Conservation (phyloP, 2,113 vertebrate species). For the human (Homo sapiens) region GRCh38 chr2:135925501-135926000, state of each 20-base stretch:
- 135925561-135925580: not conserved
- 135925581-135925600: not conserved
- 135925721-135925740: constrained; percentile 49
- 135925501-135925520: not conserved
- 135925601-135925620: constrained; percentile 17
- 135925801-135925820: constrained; percentile 51
- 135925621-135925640: not conserved
- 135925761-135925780: constrained; percentile 72
- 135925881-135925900: not conserved
- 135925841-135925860: constrained; percentile 20
- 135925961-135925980: no score
- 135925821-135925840: not conserved
- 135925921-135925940: not conserved
- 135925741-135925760: constrained; percentile 40
- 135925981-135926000: no score
- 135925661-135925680: constrained; percentile 78
- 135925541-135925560: not conserved
- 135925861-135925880: not conserved
- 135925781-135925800: constrained; percentile 74
- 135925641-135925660: constrained; percentile 18
- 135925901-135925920: not conserved
- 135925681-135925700: constrained; percentile 71
- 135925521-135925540: not conserved
- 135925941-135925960: not conserved
- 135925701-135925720: constrained; percentile 66